Conservation (phyloP, 2,797 vertebrate species). For the Cuculus canorus region DNA sequence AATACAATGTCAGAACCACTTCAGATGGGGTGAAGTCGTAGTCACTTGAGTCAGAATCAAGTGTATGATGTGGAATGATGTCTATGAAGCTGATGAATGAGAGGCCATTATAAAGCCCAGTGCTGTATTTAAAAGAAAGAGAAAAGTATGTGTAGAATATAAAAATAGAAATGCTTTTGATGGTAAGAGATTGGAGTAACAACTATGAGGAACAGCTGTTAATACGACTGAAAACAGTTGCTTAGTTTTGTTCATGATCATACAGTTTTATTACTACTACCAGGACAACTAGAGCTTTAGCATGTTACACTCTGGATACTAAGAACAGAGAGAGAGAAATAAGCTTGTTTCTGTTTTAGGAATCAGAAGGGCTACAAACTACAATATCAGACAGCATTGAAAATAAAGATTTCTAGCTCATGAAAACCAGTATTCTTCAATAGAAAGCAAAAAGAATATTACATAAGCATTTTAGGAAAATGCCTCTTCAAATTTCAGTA, state of each 20-base stretch:
- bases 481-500: neutral
- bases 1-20: neutral
- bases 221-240: neutral
- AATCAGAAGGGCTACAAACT: neutral
- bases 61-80: neutral
- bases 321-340: neutral
- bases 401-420: neutral
- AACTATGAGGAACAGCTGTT: neutral
- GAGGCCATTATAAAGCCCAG: neutral
- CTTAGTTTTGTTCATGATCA: neutral
- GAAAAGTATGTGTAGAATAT: neutral
- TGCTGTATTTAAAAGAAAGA: neutral
- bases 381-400: neutral
- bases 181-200: neutral
- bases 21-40: conserved; percentile 27
- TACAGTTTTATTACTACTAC: neutral
- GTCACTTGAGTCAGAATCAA: conserved; percentile 34
- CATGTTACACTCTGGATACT: neutral
- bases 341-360: neutral
- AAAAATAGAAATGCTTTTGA: conserved; percentile 17
- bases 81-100: neutral
- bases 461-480: neutral
- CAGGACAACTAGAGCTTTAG: neutral
- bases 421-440: fast-evolving
- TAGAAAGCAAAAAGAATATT: neutral